A percentile compares a stretch with the other conserved stretches of the same genome.
phyloP scores from a whole-genome alignment of 2,113 vertebrate genomes.

The Varanus komodoensis region DNA sequence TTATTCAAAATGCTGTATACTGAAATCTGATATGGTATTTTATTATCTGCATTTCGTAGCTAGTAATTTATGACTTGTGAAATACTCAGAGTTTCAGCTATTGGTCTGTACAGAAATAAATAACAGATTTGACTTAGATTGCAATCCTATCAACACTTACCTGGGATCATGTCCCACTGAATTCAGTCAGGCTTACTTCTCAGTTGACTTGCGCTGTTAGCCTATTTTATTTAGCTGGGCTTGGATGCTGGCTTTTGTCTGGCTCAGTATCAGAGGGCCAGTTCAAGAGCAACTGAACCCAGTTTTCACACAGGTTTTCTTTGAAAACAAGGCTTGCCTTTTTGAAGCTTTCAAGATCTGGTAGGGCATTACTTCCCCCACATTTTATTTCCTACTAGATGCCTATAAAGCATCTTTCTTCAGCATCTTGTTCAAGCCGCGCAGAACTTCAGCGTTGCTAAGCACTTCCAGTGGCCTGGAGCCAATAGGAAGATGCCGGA shows the following conservation, averaged over 20 bases:
- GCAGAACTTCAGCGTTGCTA: background rate
- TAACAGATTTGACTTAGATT: too few species aligned
- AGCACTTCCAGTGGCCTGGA: background rate
- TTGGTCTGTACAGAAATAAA: too few species aligned
- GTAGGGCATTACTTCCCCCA: background rate
- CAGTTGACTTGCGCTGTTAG: background rate
- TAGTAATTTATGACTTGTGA: too few species aligned
- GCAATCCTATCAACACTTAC: background rate
- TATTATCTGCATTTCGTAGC: too few species aligned
- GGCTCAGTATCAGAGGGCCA: background rate
- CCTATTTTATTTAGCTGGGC: background rate
- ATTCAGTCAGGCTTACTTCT: background rate
- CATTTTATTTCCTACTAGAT: background rate
- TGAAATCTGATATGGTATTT: too few species aligned
- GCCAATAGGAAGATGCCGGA: slow-evolving; percentile 34
- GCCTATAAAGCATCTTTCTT: slow-evolving; percentile 1
- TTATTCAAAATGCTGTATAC: too few species aligned
- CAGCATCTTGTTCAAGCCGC: fast-evolving
- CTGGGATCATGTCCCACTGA: background rate
- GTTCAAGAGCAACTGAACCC: fast-evolving
- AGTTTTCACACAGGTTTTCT: fast-evolving
- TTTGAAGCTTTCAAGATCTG: fast-evolving
- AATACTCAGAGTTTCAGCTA: too few species aligned
- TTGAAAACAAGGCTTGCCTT: background rate
- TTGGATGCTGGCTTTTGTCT: background rate